Base-by-base conservation (phyloP, 1,140 invertebrate genomes). In the Zaprionus nigranus region DNA sequence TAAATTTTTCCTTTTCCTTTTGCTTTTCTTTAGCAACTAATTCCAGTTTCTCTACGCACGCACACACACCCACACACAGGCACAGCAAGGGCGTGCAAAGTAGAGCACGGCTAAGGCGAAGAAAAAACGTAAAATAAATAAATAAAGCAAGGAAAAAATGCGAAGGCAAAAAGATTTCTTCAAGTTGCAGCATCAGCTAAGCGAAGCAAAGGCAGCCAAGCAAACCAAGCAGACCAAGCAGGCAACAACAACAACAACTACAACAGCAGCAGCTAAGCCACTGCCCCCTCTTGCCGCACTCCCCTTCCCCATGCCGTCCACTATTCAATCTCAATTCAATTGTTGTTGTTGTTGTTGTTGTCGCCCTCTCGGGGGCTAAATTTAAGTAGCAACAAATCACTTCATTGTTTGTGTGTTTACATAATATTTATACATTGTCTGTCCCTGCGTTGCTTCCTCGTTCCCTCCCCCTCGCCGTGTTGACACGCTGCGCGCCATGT, bases 331-430 rank as follows among this genome's bases (percentile, higher is more conserved):
- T n/a, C 40, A 46, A 46, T 17, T 46, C 40, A 46, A 46, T 46
- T 65, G 28, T 70, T 22, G 38, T 40, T 66, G 28, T 70, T 22
- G 38, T 40, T 66, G 49, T 53, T 79, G 65, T 28, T 69, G 46
- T 30, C 46, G 40, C 51, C 54, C 78, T 81, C 74, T 83, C 78
- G 72, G 75, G 85, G 72, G 84, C 84, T 79, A 88, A 84, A 88
- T 88, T 90, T 85, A 90, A 88, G 84, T 88, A 88, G 84, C 84
- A 90, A 88, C 84, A 88, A 88, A 88, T 88, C 84, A 88, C 85
- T 88, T 88, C 79, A 88, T 88, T 88, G 84, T 88, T 88, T 88
- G 84, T 85, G 85, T 88, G 84, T 88, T 88, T 88, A 88, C 84
- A 90, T 85, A 88, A 90, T 85, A 88, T 88, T 88, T 90, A 84